Evolutionary conservation across 2,797 vertebrate species (phyloP), one percentile per base, ranked within the genome.

Genomic region (Peromyscus eremicus): DNA sequence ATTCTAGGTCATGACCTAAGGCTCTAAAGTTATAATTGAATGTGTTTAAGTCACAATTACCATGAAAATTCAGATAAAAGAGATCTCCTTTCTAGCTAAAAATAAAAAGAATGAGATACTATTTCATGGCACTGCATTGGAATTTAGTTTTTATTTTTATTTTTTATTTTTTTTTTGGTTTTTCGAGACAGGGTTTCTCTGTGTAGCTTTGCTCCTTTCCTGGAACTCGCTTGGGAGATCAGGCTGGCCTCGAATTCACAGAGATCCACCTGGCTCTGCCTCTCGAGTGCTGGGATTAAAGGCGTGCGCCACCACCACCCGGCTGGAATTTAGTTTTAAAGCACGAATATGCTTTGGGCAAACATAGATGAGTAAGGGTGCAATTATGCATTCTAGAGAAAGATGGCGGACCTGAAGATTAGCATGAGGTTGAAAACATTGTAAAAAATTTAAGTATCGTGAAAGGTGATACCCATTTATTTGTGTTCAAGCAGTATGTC

Each of bases 21-120:
- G 77, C 1, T 79, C 21, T 62, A 91, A 57, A 87, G 29, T 86
- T 79, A 64, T 13, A 94, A 91, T 94, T 79, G 19, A 80, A 8
- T 49, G 4, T 60, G 68, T 2, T 89, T 88, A 88, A 79, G 12
- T 62, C 66, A 84, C 14, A 82, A 32, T 12, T 95, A 76, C 55
- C 89, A 49, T 43, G 25, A 89, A 34, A 94, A 12, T 75, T 94
- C 46, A 46, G 52, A 85, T 94, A 37, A 94, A 43, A 91, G 37
- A 70, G 29, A 94, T 23, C 12, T 23, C 9, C 71, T 77, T 92
- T 88, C 46, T 91, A 27, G 29, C 43, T 86, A 13, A 49, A 40
- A 91, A 62, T 86, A 76, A 70, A 80, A 91, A 27, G 68, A 85
- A 85, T 71, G 55, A 60, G 14, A 43, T 46, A 52, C 12, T 66